Base-by-base conservation (phyloP, 2,888 invertebrate genomes). In the Limnephilus lunatus region DNA sequence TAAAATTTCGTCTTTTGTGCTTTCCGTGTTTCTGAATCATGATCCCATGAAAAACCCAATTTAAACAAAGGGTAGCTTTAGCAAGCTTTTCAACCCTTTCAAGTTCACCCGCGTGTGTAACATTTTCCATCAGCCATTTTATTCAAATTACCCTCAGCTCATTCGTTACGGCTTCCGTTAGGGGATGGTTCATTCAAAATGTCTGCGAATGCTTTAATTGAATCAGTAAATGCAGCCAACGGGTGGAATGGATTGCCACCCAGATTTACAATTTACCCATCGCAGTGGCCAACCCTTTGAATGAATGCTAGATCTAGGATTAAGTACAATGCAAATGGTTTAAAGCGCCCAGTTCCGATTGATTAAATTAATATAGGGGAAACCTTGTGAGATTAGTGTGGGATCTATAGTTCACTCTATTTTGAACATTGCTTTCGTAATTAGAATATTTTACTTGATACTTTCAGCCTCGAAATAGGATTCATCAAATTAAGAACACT, bases 251-350 rank as follows among this genome's bases (percentile, higher is more conserved):
- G 91, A 93, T 89, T 90, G 83, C 90, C 90, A 89, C 91, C 81
- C 88, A 81, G 85, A 92, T 90, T 91, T 92, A 92, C 25, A 93
- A 91, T 91, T 86, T 90, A 90, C 92, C 92, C 89, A 86, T 87
- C 91, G 90, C n/a, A 44, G 92, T 87, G 85, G 92, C 88, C 92
- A 92, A 93, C 93, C 93, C 93, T 93, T 93, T 92, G 83, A 91
- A 89, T 31, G 82, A 85, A 92, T 92, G 89, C 92, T 91, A 91
- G 91, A 85, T 25, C 19, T 25, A 68, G 19, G 7, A 92, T 30
- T 31, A 86, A 86, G 53, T 53, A 68, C 68, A 87, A 53, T 87
- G 48, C 3, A 86, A 86, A 1, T 7, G 11, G 5, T 83, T 35
- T 11, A 83, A 35, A 83, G 83, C 31, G 31, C 3, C 19, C 12